A percentile compares a stretch with the other conserved stretches of the same genome.
These are phyloP conservation scores for Monochamus alternatus DNA, from an alignment of 2,888 invertebrate species.

Conservation along the genomic window DNA sequence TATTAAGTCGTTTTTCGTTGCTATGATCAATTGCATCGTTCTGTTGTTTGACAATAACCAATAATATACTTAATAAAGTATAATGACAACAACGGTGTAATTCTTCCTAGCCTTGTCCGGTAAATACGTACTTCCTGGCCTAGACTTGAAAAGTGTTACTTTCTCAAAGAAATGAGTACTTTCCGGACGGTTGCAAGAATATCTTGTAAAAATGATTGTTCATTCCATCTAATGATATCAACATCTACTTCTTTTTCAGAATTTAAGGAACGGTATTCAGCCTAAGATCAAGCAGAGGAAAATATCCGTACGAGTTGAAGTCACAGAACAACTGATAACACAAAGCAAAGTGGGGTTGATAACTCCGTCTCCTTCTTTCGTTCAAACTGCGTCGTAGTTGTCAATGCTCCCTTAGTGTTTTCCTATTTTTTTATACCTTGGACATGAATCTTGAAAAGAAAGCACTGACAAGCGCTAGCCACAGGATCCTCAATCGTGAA, in stretches of 20 bases:
- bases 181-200: too few relatives aligned
- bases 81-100: too few relatives aligned
- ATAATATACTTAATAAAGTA: too few relatives aligned
- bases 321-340: conserved; percentile 71
- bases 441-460: neutral
- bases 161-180: too few relatives aligned
- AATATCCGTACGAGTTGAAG: conserved; percentile 70
- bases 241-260: conserved; percentile 65
- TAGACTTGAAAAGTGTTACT: too few relatives aligned
- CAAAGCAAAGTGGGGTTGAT: conserved; percentile 71
- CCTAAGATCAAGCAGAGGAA: conserved; percentile 71
- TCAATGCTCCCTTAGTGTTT: neutral
- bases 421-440: neutral
- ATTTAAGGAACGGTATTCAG: conserved; percentile 70
- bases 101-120: too few relatives aligned
- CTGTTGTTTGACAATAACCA: too few relatives aligned
- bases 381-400: conserved; percentile 27
- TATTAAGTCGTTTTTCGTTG: too few relatives aligned
- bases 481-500: neutral
- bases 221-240: neutral
- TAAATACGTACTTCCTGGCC: too few relatives aligned
- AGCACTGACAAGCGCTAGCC: neutral
- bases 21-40: too few relatives aligned
- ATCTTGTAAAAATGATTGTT: too few relatives aligned
- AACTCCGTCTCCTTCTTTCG: conserved; percentile 53